Evolutionary conservation across 1,140 invertebrate genomes (phyloP), one percentile per base, ranked within the genome.

Genomic region (Thalassaphorura encarpata): DNA sequence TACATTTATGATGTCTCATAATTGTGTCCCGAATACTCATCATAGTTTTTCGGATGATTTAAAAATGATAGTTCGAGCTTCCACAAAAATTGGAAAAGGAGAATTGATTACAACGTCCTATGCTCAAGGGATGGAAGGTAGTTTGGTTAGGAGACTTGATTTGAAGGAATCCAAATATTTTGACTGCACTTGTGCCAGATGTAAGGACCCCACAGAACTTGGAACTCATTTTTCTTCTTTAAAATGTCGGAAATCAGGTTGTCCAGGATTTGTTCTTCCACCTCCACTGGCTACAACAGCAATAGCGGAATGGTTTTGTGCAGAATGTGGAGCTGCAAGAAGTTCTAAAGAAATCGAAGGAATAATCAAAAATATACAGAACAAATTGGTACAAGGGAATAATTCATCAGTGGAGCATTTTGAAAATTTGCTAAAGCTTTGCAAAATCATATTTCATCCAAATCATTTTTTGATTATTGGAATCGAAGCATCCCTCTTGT

Each of bases 1-100:
- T 33, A 75, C 85, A 0, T 80, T 82, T 1, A 75, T 89, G 48
- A 74, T 89, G 61, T 84, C 84, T 1, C 87, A 90, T 69, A 82
- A 79, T 59, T 91, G 88, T 68, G 78, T 86, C 0, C 83, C 87
- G 1, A 90, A 90, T 67, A 87, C 86, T 24, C 78, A 80, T 15
- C 84, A 89, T 62, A 79, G 80, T 21, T 66, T 70, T 29, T 66
- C 64, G 1, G 52, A 46, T 11, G 68, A 62, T 54, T 64, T 61
- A 43, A 55, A 47, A 21, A 78, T 88, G 6, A 75, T 76, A 61
- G 75, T 89, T n/a, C 76, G 84, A 61, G 79, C 84, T 8, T 78
- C 83, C 1, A 66, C 80, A 0, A 73, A 76, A 27, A 76, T 89
- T 43, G 74, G 77, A 24, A 73, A 78, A 45, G 81, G 77, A 2